phyloP scores from a whole-genome alignment of 2,888 invertebrate species.

The Drosophila dives region DNA sequence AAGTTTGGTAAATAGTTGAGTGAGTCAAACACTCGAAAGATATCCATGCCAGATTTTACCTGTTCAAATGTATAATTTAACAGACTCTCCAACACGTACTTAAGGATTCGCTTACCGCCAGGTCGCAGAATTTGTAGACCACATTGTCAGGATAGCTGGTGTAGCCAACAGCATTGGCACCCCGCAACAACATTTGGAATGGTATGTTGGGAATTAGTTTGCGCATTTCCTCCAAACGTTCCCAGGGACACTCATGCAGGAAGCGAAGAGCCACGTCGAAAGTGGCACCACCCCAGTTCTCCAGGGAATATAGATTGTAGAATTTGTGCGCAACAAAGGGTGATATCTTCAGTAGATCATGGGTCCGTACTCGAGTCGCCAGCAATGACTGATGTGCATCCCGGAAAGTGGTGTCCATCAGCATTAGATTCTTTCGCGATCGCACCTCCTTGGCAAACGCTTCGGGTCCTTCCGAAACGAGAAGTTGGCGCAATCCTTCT shows the following conservation, averaged over 20 bases:
- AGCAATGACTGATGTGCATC: slow-evolving; percentile 99
- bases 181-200: slow-evolving; percentile 99
- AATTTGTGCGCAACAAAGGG: slow-evolving; percentile 98
- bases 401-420: slow-evolving; percentile 99
- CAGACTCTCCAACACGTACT: slow-evolving; percentile 27
- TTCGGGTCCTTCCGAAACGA: slow-evolving; percentile 94
- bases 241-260: slow-evolving; percentile 99
- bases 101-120: slow-evolving; percentile 88
- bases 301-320: slow-evolving; percentile 93
- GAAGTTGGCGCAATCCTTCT: slow-evolving; percentile 93
- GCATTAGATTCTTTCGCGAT: slow-evolving; percentile 92
- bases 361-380: slow-evolving; percentile 97
- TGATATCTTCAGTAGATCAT: slow-evolving; percentile 95
- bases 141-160: slow-evolving; percentile 99
- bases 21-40: slow-evolving; percentile 99
- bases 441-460: slow-evolving; percentile 98
- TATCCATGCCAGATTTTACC: slow-evolving; percentile 98
- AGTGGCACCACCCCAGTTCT: slow-evolving; percentile 99
- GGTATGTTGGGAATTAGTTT: slow-evolving; percentile 97
- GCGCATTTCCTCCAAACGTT: slow-evolving; percentile 96
- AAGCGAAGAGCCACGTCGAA: slow-evolving; percentile 98
- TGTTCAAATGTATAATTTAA: slow-evolving; percentile 60
- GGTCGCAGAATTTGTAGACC: slow-evolving; percentile 99
- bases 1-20: slow-evolving; percentile 99
- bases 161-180: slow-evolving; percentile 99